Conservation (phyloP, 2,797 vertebrate species). For the Takifugu rubripes region DNA sequence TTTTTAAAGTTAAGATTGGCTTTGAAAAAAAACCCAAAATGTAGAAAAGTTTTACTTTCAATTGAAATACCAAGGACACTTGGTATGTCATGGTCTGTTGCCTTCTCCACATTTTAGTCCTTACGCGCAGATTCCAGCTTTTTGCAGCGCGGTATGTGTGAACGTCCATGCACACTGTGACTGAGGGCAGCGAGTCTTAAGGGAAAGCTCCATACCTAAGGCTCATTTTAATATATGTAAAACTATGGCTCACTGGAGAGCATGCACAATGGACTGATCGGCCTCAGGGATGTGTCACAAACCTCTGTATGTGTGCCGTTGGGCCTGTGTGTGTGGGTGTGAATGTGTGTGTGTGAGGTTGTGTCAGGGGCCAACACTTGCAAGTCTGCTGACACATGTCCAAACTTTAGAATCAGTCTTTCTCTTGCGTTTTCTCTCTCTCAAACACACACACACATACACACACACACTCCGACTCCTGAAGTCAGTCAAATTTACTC, state of each 20-base stretch:
- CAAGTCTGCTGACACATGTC: background rate
- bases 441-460: background rate
- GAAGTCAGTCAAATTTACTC: too few relatives aligned
- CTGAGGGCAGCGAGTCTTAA: conserved; percentile 47
- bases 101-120: conserved; percentile 53
- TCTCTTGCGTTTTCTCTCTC: background rate
- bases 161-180: conserved; percentile 13
- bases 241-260: conserved; percentile 76
- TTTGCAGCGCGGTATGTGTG: conserved; percentile 16
- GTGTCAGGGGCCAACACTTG: conserved; percentile 6
- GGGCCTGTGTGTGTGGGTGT: conserved; percentile 9
- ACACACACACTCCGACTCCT: too few relatives aligned
- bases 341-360: conserved; percentile 10
- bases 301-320: conserved; percentile 29
- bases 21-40: conserved; percentile 1
- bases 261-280: conserved; percentile 70
- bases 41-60: conserved; percentile 50
- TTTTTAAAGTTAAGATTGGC: conserved; percentile 31
- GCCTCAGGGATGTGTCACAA: conserved; percentile 75
- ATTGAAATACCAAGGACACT: conserved; percentile 30
- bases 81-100: conserved; percentile 59
- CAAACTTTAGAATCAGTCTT: background rate
- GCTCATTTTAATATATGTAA: conserved; percentile 82
- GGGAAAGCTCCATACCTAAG: conserved; percentile 56
- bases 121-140: conserved; percentile 39